Evolutionary conservation across 2,113 vertebrate genomes (phyloP), one percentile per base, ranked within the genome.

Genomic region (Sylvia atricapilla): DNA sequence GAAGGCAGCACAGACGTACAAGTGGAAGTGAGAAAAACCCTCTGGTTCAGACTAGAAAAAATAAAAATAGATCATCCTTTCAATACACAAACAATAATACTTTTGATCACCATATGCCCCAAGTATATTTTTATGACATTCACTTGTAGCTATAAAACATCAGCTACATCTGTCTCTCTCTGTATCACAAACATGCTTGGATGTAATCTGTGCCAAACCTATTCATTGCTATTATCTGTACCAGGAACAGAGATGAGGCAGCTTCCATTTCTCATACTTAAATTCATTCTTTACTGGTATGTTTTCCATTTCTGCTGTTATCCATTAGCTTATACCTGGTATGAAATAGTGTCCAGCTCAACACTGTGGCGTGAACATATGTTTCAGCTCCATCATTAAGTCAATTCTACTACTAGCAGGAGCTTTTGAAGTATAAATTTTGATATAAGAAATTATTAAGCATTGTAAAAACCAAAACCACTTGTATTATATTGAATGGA

Each of bases 1-100:
- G 96, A 99, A 99, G 91, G 99, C 99, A 17, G 99, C 99, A 39
- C 99, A 99, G 64, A 99, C 99, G 13, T 99, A 99, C 82, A 99
- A 96, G 97, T 99, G 99, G 97, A 99, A 99, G 84, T 98, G 99
- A 70, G 99, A 99, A 97, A 99, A 99, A 41, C 99, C 99, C 96
- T 99, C 99, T 27, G 99, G 99, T 97, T 99, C 99, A 62, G 99
- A 98, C 99, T 99, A 87, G 50, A 74, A 91, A 79, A 90, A 79
- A 82, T 46, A 80, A 96, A 94, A 88, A 79, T 2, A 85, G 4
- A 56, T 64, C 3, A 50, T 18, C 43, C 6, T 14, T 50, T 96
- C 31, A 96, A 46, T 31, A 70, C 5, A 70, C 5, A 33, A 77
- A 74, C 28, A 77, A 59, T 67, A 89, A 63, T 37, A 27, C 10